Evolutionary conservation across 2,888 invertebrate genomes (phyloP), one percentile per base, ranked within the genome.

Genomic region (Hoplodrina ambigua): DNA sequence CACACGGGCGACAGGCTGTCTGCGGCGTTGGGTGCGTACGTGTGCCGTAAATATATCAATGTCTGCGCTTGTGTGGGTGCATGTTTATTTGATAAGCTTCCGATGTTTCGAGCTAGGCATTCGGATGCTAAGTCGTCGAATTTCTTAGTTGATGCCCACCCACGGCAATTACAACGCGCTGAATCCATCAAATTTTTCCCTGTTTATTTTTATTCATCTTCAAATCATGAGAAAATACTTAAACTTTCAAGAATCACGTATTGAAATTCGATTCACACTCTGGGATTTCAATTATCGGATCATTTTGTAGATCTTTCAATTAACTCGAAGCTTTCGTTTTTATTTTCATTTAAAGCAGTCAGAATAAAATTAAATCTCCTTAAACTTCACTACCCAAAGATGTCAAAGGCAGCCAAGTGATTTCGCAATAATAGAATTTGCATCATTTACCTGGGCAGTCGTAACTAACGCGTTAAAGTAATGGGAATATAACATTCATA

Each of bases 1-100:
- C 92, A 90, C 93, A 92, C 91, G 91, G 94, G 96, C 96, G 96
- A 96, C 96, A 95, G 88, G 94, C 96, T 91, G 96, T 96, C 96
- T 96, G 95, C 93, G 90, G 81, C 91, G 92, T 84, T 90, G 89
- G 89, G 87, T 91, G 90, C 89, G 92, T 86, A 89, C 89, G 93
- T 94, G 93, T 94, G 92, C 90, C 85, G 91, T 94, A 90, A 90
- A 92, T 93, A 93, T 87, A 90, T 88, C 87, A 88, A 87, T 86
- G 88, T 86, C 72, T 79, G 89, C 85, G 88, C 84, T 72, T 91
- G 94, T 94, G 93, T 94, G 93, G 87, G 94, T 91, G 91, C 87
- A 87, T 92, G 92, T 94, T 94, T 94, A 91, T 93, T 92, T 93
- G 94, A 95, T 95, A 95, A 95, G 94, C 93, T 95, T 94, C 94